Base-by-base conservation (phyloP, 2,797 vertebrate species). In the Oreochromis mossambicus region DNA sequence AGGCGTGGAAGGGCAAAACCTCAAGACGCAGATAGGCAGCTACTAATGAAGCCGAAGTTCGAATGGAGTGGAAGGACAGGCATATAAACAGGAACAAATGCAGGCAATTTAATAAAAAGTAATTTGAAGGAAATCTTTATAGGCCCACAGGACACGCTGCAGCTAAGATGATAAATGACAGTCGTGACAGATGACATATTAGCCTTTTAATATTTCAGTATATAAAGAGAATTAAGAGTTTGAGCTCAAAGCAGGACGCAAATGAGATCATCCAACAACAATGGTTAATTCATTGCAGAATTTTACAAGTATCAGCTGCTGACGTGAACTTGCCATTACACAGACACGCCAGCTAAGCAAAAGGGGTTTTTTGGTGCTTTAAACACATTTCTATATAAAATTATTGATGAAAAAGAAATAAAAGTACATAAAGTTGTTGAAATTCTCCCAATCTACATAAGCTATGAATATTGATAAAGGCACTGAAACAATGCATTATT, bases 171-270 rank as follows among this genome's bases (percentile, higher is more conserved):
- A 95, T 92, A 92, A 92, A 95, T 93, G 94, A 94, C 89, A 85
- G 89, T 24, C 86, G 0, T 82, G 94, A 93, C 95, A 95, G 85
- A 80, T 94, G 94, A 95, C 94, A 95, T 95, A 95, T 95, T 93
- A 93, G 92, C 93, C 91, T 93, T 95, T 96, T 94, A 95, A 95
- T 95, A 95, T 95, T 95, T 95, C 92, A 95, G 91, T 89, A 81
- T 92, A 87, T 88, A 92, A 93, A 94, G 89, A 94, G 90, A 95
- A 92, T 94, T 94, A 92, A 84, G 88, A 93, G 91, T 91, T 94
- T 82, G 89, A 93, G 92, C 88, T 89, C 85, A 89, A 90, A 87
- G 91, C 86, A 83, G 86, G 87, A 84, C 80, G 79, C 50, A 87
- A 93, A 94, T 93, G 88, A 91, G 91, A 93, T 92, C 86, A 90